Evolutionary conservation across 2,797 vertebrate genomes (phyloP).

Genomic region (Malacoctenus gilli): DNA sequence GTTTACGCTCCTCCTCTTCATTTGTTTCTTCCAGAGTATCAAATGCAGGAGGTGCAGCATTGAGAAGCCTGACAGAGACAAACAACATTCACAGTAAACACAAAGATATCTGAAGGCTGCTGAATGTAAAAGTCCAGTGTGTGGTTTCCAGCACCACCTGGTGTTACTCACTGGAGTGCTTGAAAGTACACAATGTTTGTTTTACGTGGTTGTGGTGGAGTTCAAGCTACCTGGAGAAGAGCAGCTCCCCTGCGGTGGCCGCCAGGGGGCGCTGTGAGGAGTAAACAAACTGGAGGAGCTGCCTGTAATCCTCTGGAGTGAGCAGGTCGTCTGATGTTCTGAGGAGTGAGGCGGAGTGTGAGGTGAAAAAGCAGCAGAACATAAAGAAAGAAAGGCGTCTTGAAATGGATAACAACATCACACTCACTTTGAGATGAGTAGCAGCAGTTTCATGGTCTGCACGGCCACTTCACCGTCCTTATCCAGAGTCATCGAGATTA

Average conservation of each 20-base stretch:
- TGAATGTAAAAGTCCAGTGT: too few species aligned
- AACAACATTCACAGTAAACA: neutral
- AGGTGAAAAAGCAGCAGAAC: neutral
- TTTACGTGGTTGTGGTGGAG: neutral
- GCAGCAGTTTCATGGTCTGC: slow-evolving; percentile 90
- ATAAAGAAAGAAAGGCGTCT: neutral
- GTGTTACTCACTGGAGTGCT: too few species aligned
- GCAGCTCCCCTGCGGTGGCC: slow-evolving; percentile 87
- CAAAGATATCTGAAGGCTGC: too few species aligned
- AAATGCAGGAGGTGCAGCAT: slow-evolving; percentile 44
- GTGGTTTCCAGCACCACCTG: too few species aligned
- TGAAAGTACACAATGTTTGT: too few species aligned
- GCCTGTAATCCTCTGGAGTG: slow-evolving; percentile 83
- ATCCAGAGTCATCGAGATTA: slow-evolving; percentile 93
- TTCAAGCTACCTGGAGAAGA: slow-evolving; percentile 82
- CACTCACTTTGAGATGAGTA: slow-evolving; percentile 88
- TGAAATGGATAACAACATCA: neutral
- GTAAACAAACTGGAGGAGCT: slow-evolving; percentile 88
- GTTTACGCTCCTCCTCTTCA: slow-evolving; percentile 65
- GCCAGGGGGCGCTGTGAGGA: slow-evolving; percentile 89
- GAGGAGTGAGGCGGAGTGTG: neutral
- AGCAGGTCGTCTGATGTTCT: slow-evolving; percentile 86
- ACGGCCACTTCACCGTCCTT: slow-evolving; percentile 92
- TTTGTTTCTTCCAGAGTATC: slow-evolving; percentile 53
- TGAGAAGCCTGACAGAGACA: slow-evolving; percentile 78